Base-by-base conservation (phyloP, 2,113 vertebrate species). In the Oreochromis aureus region DNA sequence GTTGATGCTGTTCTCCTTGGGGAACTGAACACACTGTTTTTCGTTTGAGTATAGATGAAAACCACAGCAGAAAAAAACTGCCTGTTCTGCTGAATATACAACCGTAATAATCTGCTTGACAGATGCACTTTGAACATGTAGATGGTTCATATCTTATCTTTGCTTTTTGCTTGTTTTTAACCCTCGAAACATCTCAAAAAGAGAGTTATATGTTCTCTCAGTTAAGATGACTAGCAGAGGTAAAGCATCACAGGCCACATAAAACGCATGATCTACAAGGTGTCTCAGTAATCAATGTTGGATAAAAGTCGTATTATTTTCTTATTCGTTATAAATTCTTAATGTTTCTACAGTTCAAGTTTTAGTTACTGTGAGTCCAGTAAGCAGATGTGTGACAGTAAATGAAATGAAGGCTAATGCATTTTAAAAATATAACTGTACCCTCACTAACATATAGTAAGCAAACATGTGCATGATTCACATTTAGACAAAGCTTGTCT, bases 11-110 rank as follows among this genome's bases (percentile, higher is more conserved):
- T 73, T 46, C 1, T 1, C 15, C 0, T 16, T 30, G 41, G 5
- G 3, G 5, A 73, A 27, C 41, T 11, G 41, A 27, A 73, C 13
- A 73, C 69, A 18, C 1, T 2, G 39, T 18, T 73, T 16, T 46
- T 73, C 0, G 0, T 73, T 27, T 16, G 36, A 71, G 7, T 0
- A 0, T 9, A 44, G 3, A 71, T 41, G 22, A 24, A 0, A 0
- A 71, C 13, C 1, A 46, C 22, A 10, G 41, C 69, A 46, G 69
- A 11, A 46, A 6, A 71, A 66, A 66, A 66, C 36, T 24, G 36
- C 41, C 41, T 48, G 22, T 27, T 73, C 22, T 30, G 41, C 22
- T 30, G 41, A 46, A 46, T 11, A 18, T 46, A 73, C 4, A 3
- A 10, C 6, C 30, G 69, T 46, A 48, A 76, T 76, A 48, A 48